phyloP scores from a whole-genome alignment of 2,113 vertebrate species.

The Nerophis ophidion region DNA sequence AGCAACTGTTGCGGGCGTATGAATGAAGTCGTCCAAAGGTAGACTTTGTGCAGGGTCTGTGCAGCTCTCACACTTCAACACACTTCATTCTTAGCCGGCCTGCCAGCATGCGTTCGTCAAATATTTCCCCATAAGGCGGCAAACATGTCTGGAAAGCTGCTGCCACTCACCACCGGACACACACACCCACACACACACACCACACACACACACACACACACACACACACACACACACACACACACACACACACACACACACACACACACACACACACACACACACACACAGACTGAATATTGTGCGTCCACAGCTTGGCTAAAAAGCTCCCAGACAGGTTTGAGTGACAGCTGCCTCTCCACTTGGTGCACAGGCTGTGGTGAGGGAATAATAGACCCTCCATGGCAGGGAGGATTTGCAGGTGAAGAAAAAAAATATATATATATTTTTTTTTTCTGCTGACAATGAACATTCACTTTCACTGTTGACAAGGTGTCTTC shows the following conservation, averaged over 20 bases:
- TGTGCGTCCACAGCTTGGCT: constrained; percentile 35
- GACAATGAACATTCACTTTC: too few relatives aligned
- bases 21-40: constrained; percentile 4
- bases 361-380: background rate
- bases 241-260: constrained; percentile 22
- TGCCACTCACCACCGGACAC: constrained; percentile 48
- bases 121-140: constrained; percentile 55
- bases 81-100: constrained; percentile 25
- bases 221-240: constrained; percentile 26
- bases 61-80: constrained; percentile 25
- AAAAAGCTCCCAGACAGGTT: constrained; percentile 43
- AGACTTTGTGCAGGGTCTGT: constrained; percentile 25
- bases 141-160: constrained; percentile 56
- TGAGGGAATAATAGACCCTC: constrained; percentile 9
- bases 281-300: constrained; percentile 50
- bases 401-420: constrained; percentile 1
- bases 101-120: constrained; percentile 36
- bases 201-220: constrained; percentile 27
- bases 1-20: constrained; percentile 4
- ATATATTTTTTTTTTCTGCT: too few relatives aligned
- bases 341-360: constrained; percentile 46
- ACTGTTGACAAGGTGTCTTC: too few relatives aligned
- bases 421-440: too few relatives aligned
- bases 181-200: constrained; percentile 22
- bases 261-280: constrained; percentile 29